phyloP scores from a whole-genome alignment of 2,888 invertebrate genomes.

The Athalia rosae region DNA sequence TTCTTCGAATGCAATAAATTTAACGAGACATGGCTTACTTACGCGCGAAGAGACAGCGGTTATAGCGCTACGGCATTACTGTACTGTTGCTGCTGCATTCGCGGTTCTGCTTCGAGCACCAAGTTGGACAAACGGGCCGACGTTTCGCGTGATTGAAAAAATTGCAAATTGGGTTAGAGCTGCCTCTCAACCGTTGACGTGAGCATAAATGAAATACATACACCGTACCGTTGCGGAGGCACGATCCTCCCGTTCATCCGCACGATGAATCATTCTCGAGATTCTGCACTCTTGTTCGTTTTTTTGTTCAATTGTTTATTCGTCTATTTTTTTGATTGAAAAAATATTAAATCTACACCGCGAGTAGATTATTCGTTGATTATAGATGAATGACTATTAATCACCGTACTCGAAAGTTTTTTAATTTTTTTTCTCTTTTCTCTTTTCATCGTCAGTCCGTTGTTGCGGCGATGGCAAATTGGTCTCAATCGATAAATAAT shows the following conservation, averaged over 20 bases:
- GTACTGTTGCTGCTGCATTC: constrained; percentile 13
- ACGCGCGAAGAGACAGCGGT: constrained; percentile 41
- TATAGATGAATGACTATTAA: constrained; percentile 23
- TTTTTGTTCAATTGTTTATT: neutral
- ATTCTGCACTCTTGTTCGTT: neutral
- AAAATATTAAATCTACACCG: too few species aligned
- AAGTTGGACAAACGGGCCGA: constrained; percentile 36
- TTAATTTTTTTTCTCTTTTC: neutral
- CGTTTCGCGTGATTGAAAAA: constrained; percentile 27
- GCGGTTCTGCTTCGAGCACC: neutral
- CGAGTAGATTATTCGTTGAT: too few species aligned
- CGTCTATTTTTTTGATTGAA: neutral
- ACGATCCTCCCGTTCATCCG: constrained; percentile 23
- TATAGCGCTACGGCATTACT: constrained; percentile 27
- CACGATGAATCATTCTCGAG: neutral
- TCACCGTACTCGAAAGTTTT: constrained; percentile 6
- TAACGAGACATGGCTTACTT: constrained; percentile 40
- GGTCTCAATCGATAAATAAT: constrained; percentile 37
- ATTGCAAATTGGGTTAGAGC: constrained; percentile 40
- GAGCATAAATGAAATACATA: neutral
- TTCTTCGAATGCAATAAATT: constrained; percentile 41
- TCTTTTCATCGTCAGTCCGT: constrained; percentile 1
- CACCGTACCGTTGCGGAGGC: neutral
- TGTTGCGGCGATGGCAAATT: constrained; percentile 25
- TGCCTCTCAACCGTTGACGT: too few species aligned